Percentiles rank a stretch among this genome's conserved stretches.
These are phyloP conservation scores for Molossus molossus DNA, from an alignment of 2,797 vertebrate species.

Conservation along the genomic window DNA sequence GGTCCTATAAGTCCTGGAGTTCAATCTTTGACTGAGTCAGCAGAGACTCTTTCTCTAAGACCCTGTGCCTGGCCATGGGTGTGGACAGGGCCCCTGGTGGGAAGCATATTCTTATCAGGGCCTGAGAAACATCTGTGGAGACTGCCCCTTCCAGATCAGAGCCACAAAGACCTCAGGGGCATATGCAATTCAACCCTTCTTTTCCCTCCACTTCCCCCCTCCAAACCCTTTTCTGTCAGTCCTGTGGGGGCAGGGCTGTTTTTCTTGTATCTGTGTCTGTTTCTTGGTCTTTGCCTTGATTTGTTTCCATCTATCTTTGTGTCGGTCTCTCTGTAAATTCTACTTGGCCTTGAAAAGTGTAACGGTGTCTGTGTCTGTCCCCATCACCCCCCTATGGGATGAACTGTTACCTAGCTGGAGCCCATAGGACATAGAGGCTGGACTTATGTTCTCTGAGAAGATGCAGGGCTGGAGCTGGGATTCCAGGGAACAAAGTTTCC, in stretches of 20 bases:
- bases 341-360: slow-evolving; percentile 9
- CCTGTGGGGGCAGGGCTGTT: background rate
- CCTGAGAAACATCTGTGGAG: slow-evolving; percentile 20
- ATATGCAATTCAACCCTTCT: slow-evolving; percentile 9
- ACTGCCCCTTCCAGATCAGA: slow-evolving; percentile 24
- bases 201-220: background rate
- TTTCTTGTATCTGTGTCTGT: slow-evolving; percentile 37
- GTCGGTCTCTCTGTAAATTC: slow-evolving; percentile 58
- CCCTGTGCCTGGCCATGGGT: background rate
- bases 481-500: slow-evolving; percentile 26
- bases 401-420: background rate
- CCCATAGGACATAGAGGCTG: slow-evolving; percentile 30
- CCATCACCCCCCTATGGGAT: background rate
- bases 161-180: slow-evolving; percentile 10
- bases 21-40: slow-evolving; percentile 29
- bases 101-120: background rate
- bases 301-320: slow-evolving; percentile 41
- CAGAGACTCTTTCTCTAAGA: background rate
- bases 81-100: slow-evolving; percentile 10
- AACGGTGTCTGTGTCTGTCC: background rate
- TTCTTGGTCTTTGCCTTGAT: slow-evolving; percentile 63
- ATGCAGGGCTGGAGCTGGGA: background rate
- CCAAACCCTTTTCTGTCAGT: background rate
- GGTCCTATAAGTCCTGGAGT: slow-evolving; percentile 4
- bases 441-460: slow-evolving; percentile 36